Evolutionary conservation across 2,888 invertebrate genomes (phyloP), one percentile per base, ranked within the genome.

Genomic region (Caradrina kadenii): DNA sequence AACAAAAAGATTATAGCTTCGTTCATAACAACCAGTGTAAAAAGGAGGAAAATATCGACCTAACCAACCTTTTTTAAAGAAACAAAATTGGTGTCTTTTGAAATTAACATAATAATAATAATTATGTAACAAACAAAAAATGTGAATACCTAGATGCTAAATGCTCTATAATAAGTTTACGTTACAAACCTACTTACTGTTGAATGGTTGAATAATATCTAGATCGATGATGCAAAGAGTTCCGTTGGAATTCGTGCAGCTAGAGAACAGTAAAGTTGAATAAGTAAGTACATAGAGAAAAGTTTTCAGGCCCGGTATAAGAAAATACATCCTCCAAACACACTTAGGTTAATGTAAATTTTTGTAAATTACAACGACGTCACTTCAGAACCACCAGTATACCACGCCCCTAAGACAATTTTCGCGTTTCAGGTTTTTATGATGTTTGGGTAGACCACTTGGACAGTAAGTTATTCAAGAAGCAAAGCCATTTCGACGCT

Each of bases 1-100:
- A n/a, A n/a, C n/a, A n/a, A 26, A 56, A 72, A 52, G 17, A 73
- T 66, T 42, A 73, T 67, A 26, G 49, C 53, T 66, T 54, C 39
- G 49, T 53, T 59, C 48, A 11, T 35, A 35, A 54, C 31, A 31
- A 21, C 31, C n/a, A 26, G 21, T 61, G 50, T 31, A 6, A 52
- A 45, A 49, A 54, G 17, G 22, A 66, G 53, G 49, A 73, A 72
- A 73, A 73, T 19, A 53, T 65, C 49, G 22, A 10, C 19, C 17
- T 17, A 59, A 54, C 22, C 53, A 42, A 22, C 58, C 65, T 66
- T 59, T 73, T 53, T 65, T 53, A 26, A 22, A 62, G 48, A 19
- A 26, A 64, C 48, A 26, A 73, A 73, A 52, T 59, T 49, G 22
- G 5, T 42, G 13, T 59, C 13, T 35, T 70, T 63, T 63, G 15